Evolutionary conservation across 2,797 vertebrate species (phyloP).

Genomic region (Hylomyscus alleni): DNA sequence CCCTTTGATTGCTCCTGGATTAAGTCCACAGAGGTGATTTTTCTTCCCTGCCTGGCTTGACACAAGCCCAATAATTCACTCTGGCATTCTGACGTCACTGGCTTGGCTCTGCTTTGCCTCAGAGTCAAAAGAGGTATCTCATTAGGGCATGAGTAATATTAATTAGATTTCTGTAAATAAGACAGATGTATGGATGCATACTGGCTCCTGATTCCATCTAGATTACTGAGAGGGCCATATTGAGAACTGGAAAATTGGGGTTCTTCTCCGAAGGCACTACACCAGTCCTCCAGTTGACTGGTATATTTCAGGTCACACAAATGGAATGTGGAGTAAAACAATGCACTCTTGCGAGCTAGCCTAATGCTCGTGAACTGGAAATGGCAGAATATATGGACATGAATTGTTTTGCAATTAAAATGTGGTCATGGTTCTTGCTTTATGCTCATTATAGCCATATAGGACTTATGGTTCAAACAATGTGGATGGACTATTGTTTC

Average conservation of each 20-base stretch:
- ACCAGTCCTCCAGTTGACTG: not conserved
- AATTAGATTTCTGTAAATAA: conserved; percentile 74
- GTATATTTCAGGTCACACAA: not conserved
- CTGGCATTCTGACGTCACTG: conserved; percentile 74
- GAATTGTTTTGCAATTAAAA: conserved; percentile 63
- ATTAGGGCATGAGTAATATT: conserved; percentile 71
- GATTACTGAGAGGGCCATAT: not conserved
- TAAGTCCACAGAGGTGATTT: conserved; percentile 79
- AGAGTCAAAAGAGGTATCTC: conserved; percentile 65
- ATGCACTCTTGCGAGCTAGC: not conserved
- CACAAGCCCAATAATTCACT: conserved; percentile 79
- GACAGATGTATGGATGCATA: not conserved
- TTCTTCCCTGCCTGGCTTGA: conserved; percentile 73
- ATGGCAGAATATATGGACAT: conserved; percentile 35
- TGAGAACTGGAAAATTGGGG: conserved; percentile 16
- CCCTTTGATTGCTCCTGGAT: conserved; percentile 77
- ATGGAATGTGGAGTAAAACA: conserved; percentile 42
- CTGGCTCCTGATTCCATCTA: conserved; percentile 50
- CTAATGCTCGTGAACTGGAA: conserved; percentile 26
- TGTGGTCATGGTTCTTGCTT: not conserved
- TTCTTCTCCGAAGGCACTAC: conserved; percentile 36
- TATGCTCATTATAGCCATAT: not conserved
- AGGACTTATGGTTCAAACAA: conserved; percentile 7
- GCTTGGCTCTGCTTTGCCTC: conserved; percentile 59
- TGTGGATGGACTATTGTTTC: conserved; percentile 33